Conservation (phyloP, 1,140 invertebrate species). For the Tenebrio molitor region DNA sequence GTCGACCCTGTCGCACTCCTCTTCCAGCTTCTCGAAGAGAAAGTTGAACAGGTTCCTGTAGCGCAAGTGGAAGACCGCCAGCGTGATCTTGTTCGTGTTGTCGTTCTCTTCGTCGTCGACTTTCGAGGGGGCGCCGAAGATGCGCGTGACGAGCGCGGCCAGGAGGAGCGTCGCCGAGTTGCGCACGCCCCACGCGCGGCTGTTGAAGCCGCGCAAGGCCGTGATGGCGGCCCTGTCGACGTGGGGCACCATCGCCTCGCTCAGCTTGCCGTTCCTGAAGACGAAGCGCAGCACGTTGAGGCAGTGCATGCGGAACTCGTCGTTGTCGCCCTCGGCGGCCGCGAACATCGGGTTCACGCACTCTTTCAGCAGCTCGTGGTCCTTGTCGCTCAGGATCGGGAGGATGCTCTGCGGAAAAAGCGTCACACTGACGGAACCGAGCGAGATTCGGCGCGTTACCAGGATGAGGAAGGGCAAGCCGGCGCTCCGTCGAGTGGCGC, state of each 20-base stretch:
- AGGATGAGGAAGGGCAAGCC: constrained; percentile 93
- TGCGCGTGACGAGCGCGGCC: constrained; percentile 85
- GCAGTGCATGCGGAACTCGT: constrained; percentile 79
- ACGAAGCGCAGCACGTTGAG: constrained; percentile 89
- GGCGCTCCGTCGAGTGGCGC: constrained; percentile 89
- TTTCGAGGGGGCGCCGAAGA: constrained; percentile 87
- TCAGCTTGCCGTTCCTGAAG: constrained; percentile 81
- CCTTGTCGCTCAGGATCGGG: constrained; percentile 48
- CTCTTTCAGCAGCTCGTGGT: constrained; percentile 70
- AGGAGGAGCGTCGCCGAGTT: constrained; percentile 92
- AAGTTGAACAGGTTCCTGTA: constrained; percentile 86
- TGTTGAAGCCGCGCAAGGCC: constrained; percentile 82
- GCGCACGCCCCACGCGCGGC: constrained; percentile 84
- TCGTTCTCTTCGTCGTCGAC: constrained; percentile 79
- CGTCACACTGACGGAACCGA: too few relatives aligned
- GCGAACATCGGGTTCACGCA: constrained; percentile 74
- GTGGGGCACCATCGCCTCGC: constrained; percentile 80
- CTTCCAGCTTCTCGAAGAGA: constrained; percentile 77
- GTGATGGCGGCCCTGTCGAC: constrained; percentile 79
- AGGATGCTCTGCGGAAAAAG: constrained; percentile 4
- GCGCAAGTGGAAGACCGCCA: constrained; percentile 85
- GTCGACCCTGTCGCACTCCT: constrained; percentile 67
- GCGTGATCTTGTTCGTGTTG: constrained; percentile 85
- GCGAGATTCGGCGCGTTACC: constrained; percentile 67
- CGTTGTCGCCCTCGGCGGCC: constrained; percentile 62